Conservation (phyloP, 2,113 vertebrate species). For the Zosterops lateralis region DNA sequence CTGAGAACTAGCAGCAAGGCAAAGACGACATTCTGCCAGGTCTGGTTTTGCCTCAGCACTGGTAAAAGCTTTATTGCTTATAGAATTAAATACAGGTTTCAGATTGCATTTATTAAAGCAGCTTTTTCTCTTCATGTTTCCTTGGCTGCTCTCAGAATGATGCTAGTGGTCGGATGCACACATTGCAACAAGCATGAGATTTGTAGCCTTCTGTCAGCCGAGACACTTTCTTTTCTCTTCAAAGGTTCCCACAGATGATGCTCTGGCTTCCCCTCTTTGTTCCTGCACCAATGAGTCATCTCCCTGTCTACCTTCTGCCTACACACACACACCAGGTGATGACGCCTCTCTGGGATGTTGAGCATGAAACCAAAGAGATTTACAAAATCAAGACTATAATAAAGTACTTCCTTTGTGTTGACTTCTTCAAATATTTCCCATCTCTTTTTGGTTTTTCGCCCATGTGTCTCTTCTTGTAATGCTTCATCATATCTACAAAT, state of each 20-base stretch:
- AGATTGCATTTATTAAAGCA: background rate
- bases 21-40: background rate
- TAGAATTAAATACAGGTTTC: background rate
- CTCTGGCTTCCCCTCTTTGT: background rate
- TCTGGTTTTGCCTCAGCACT: background rate
- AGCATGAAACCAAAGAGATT: background rate
- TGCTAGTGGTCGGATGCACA: background rate
- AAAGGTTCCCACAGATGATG: background rate
- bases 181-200: background rate
- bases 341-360: background rate
- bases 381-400: background rate
- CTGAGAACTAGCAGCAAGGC: background rate
- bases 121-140: background rate
- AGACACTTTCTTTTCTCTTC: background rate
- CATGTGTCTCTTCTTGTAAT: background rate
- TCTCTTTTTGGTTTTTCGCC: background rate
- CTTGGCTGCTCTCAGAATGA: background rate
- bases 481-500: background rate
- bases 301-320: constrained; percentile 24
- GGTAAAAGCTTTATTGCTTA: background rate
- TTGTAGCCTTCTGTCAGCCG: background rate
- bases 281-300: constrained; percentile 14
- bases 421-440: background rate
- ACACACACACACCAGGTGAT: background rate
- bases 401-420: background rate